A percentile compares a stretch with the other conserved stretches of the same genome.
Evolutionary conservation across 2,888 invertebrate genomes (phyloP).

Genomic region (Pristionchus exspectatus): DNA sequence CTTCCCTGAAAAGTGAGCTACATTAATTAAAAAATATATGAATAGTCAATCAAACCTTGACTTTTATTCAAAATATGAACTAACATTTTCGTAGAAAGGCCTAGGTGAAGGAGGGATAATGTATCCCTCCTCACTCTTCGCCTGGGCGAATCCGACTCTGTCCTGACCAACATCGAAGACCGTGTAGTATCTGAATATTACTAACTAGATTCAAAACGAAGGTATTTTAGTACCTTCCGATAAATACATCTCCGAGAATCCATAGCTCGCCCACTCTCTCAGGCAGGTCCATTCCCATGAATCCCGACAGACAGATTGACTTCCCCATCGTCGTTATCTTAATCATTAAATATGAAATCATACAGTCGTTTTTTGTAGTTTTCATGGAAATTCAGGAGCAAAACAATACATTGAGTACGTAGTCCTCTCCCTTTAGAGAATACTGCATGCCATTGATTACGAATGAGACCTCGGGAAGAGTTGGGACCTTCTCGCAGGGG

Average conservation of each 20-base stretch:
- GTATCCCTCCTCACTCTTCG: slow-evolving; percentile 63
- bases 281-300: slow-evolving; percentile 96
- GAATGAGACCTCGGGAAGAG: slow-evolving; percentile 89
- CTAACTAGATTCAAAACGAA: background rate
- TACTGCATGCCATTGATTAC: slow-evolving; percentile 87
- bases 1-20: background rate
- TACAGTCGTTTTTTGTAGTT: background rate
- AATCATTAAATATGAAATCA: background rate
- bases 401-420: slow-evolving; percentile 87
- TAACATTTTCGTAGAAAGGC: slow-evolving; percentile 8
- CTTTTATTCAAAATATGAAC: background rate
- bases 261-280: slow-evolving; percentile 91
- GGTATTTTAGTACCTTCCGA: slow-evolving; percentile 80
- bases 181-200: slow-evolving; percentile 74
- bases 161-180: slow-evolving; percentile 77
- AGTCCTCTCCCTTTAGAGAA: slow-evolving; percentile 87
- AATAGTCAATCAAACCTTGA: background rate
- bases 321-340: slow-evolving; percentile 88
- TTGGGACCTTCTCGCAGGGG: slow-evolving; percentile 88
- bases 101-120: slow-evolving; percentile 48
- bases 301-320: slow-evolving; percentile 94
- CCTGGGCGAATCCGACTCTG: slow-evolving; percentile 77
- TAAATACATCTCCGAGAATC: slow-evolving; percentile 98
- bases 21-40: no score
- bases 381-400: slow-evolving; percentile 22